A percentile compares a stretch with the other conserved stretches of the same genome.
Evolutionary conservation across 1,140 invertebrate species (phyloP).

Genomic region (Trigoniulus corallinus): DNA sequence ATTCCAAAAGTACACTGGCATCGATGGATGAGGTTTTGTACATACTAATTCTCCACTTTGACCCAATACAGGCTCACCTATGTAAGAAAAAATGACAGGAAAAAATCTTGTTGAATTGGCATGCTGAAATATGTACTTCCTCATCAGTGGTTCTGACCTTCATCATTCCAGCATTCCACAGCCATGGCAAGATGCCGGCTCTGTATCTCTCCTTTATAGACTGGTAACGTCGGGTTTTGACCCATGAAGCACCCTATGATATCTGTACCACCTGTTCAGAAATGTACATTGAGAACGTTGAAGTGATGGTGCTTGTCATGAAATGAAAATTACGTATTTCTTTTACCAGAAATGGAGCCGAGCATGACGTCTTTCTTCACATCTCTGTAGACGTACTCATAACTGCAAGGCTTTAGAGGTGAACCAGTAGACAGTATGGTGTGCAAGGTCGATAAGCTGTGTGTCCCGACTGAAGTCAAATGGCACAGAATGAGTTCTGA

Average conservation of each 20-base stretch:
- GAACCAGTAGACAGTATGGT: conserved; percentile 40
- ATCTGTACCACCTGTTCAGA: conserved; percentile 36
- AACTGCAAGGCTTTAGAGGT: conserved; percentile 34
- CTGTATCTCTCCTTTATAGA: conserved; percentile 39
- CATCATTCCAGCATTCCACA: conserved; percentile 29
- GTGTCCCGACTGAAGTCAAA: conserved; percentile 24
- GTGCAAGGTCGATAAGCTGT: conserved; percentile 29
- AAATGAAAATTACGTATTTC: too few relatives aligned
- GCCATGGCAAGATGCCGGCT: conserved; percentile 34
- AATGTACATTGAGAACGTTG: not conserved
- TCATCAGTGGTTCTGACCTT: conserved; percentile 20
- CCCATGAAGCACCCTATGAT: conserved; percentile 42
- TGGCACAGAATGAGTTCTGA: conserved; percentile 2
- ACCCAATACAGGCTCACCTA: conserved; percentile 30
- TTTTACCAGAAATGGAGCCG: conserved; percentile 35
- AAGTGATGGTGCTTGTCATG: not conserved
- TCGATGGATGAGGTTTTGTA: conserved; percentile 38
- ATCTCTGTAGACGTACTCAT: conserved; percentile 37
- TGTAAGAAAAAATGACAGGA: conserved; percentile 1
- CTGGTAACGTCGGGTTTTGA: conserved; percentile 32
- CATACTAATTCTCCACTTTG: conserved; percentile 39
- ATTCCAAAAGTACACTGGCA: conserved; percentile 41
- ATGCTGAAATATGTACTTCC: not conserved
- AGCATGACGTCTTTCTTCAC: conserved; percentile 37
- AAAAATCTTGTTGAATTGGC: not conserved